Evolutionary conservation across 2,888 invertebrate genomes (phyloP).

Genomic region (Cataglyphis livida): DNA sequence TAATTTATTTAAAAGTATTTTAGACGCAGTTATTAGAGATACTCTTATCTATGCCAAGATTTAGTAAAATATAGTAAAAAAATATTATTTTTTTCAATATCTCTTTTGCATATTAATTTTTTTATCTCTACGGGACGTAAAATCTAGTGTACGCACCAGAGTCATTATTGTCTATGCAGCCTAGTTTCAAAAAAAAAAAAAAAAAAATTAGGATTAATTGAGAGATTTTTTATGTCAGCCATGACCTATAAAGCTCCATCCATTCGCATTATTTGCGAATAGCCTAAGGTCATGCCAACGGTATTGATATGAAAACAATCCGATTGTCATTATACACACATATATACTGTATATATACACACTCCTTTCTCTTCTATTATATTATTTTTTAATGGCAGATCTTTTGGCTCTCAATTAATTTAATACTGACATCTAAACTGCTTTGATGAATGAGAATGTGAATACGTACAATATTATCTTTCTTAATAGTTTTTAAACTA

Average conservation of each 20-base stretch:
- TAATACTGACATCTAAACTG: slow-evolving; percentile 11
- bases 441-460: background rate
- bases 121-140: slow-evolving; percentile 69
- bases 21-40: background rate
- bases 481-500: background rate
- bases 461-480: background rate
- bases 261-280: slow-evolving; percentile 74
- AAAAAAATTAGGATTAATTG: slow-evolving; percentile 19
- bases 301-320: background rate
- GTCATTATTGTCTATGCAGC: slow-evolving; percentile 54
- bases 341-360: background rate
- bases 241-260: slow-evolving; percentile 66
- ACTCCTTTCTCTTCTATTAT: background rate
- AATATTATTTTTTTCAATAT: background rate
- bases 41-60: background rate
- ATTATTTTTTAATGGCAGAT: slow-evolving; percentile 19
- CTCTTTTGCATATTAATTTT: background rate
- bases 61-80: slow-evolving; percentile 43
- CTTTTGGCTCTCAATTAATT: slow-evolving; percentile 8
- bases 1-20: slow-evolving; percentile 8
- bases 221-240: slow-evolving; percentile 22
- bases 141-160: slow-evolving; percentile 74
- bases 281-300: slow-evolving; percentile 70
- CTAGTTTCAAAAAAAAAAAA: slow-evolving; percentile 2
- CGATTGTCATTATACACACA: slow-evolving; percentile 24